Evolutionary conservation across 1,140 invertebrate genomes (phyloP), one percentile per base, ranked within the genome.

Genomic region (Forficula auricularia): DNA sequence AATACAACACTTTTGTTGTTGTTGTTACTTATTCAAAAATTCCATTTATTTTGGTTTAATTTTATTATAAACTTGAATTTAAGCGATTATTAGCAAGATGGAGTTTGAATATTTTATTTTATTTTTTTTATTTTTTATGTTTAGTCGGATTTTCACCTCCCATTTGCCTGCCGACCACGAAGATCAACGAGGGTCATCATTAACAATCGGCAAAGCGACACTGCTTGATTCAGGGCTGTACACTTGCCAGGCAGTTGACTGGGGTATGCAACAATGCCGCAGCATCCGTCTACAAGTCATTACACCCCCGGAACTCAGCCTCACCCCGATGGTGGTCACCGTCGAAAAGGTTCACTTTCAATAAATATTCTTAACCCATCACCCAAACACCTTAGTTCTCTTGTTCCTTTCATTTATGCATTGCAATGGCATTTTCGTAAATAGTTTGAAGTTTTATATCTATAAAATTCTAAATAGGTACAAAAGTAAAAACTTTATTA

Each of bases 271-370:
- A 42, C 72, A 82, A 44, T 84, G 82, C 54, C 70, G 75, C 46
- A 75, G 75, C 12, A 60, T 79, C 31, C 64, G 71, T 19, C 60
- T 84, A 10, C 67, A 74, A 38, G 69, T 86, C 10, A 62, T 72
- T 42, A 65, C 67, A 36, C 71, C 75, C 9, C 79, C 80, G 1
- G 63, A 73, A 44, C 71, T 84, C 18, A 71, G 72, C 33, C 68
- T 84, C 10, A 66, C 74, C 39, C 81, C 82, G 0, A 76, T 78
- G 54, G 79, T 76, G 41, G 65, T 75, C 1, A 83, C 79, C 10
- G 65, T 82, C 32, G 68, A 72, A 49, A 79, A 77, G 67, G 76
- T 79, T 56, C 53, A 34, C 43, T 18, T 9, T 9, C 31, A 32
- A 32, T 32, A 9, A 32, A 9, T 32, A n/a, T n/a, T n/a, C n/a